phyloP scores from a whole-genome alignment of 2,888 invertebrate genomes.

The Caenorhabditis sinica region DNA sequence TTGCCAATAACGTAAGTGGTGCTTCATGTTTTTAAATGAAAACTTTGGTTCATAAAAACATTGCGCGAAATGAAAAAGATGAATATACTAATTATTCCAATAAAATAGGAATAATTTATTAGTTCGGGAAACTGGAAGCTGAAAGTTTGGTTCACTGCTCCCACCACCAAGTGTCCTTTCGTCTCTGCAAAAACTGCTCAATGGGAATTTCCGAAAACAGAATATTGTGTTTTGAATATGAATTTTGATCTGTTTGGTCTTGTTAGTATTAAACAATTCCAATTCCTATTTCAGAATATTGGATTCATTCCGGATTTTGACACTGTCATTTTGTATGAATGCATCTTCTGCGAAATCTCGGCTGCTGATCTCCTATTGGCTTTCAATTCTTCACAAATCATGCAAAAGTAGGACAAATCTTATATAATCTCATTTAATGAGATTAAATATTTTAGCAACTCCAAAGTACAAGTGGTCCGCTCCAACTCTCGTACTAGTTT shows the following conservation, averaged over 20 bases:
- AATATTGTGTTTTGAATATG: neutral
- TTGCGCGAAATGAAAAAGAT: neutral
- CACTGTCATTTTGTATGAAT: constrained; percentile 78
- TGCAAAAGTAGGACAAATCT: constrained; percentile 41
- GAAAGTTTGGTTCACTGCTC: constrained; percentile 24
- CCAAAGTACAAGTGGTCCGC: constrained; percentile 42
- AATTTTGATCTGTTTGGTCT: neutral
- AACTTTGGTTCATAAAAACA: neutral
- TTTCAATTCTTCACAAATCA: constrained; percentile 69
- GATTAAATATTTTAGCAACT: constrained; percentile 19
- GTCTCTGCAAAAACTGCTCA: neutral
- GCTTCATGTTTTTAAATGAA: no score
- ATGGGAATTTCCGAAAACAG: neutral
- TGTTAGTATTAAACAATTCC: no score
- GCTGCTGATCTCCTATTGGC: constrained; percentile 78
- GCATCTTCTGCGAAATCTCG: constrained; percentile 80
- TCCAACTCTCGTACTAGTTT: constrained; percentile 49
- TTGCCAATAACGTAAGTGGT: constrained; percentile 45
- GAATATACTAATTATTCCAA: neutral
- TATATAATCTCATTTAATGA: neutral
- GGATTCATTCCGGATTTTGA: constrained; percentile 82
- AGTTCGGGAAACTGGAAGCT: neutral
- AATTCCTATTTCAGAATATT: constrained; percentile 68
- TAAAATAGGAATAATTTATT: constrained; percentile 22
- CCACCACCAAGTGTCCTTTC: neutral